Conservation (phyloP, 1,140 invertebrate species). For the Dreissena rostriformis region DNA sequence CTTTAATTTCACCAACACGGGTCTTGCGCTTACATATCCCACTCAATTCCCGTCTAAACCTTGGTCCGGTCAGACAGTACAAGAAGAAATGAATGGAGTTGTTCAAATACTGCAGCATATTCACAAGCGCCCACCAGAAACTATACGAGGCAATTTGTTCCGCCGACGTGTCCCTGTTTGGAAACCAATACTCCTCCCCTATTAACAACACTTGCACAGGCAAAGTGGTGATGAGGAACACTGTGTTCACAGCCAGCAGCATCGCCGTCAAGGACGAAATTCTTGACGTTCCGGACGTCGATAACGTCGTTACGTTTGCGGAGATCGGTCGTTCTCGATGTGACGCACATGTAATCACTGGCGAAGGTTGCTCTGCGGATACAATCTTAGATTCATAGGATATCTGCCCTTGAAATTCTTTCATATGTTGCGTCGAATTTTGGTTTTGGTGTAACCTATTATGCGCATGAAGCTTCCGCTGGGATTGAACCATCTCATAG, state of each 20-base stretch:
- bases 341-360: not conserved
- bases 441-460: not conserved
- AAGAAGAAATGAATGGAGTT: constrained; percentile 77
- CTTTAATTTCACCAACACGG: too few relatives aligned
- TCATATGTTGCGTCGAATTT: not conserved
- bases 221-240: constrained; percentile 70
- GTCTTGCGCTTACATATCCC: too few relatives aligned
- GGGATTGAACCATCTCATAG: constrained; percentile 54
- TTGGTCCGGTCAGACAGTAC: constrained; percentile 74
- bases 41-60: constrained; percentile 67
- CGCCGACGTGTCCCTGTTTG: constrained; percentile 5
- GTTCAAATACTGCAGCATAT: constrained; percentile 76
- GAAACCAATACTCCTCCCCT: constrained; percentile 64
- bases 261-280: constrained; percentile 69
- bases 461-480: constrained; percentile 49
- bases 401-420: not conserved
- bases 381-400: not conserved
- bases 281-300: not conserved
- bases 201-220: constrained; percentile 73
- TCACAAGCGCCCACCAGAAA: constrained; percentile 71
- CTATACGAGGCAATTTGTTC: constrained; percentile 54
- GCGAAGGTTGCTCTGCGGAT: not conserved
- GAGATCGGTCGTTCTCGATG: not conserved
- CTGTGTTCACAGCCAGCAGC: constrained; percentile 68
- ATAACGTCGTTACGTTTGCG: not conserved